Percentiles rank a stretch among this genome's conserved stretches.
Evolutionary conservation across 1,140 invertebrate genomes (phyloP).

Genomic region (Drosophila sp.): DNA sequence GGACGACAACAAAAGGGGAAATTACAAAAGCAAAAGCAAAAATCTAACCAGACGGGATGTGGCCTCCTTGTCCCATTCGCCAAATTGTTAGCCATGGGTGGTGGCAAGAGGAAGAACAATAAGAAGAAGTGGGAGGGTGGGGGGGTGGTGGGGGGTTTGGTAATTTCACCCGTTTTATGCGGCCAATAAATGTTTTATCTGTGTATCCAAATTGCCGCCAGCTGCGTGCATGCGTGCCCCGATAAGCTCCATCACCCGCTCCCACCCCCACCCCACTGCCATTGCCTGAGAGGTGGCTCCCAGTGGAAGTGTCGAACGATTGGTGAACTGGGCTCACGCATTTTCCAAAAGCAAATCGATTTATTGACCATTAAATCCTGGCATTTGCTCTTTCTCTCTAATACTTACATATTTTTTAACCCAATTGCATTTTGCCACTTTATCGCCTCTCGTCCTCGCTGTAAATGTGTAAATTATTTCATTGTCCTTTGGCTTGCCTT

Average conservation of each 20-base stretch:
- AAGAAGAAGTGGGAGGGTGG: neutral
- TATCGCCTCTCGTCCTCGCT: slow-evolving; percentile 32
- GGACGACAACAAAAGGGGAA: slow-evolving; percentile 40
- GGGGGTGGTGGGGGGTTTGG: slow-evolving; percentile 5
- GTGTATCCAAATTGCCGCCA: slow-evolving; percentile 73
- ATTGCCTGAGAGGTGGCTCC: neutral
- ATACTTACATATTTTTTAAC: slow-evolving; percentile 51
- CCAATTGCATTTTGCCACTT: slow-evolving; percentile 65
- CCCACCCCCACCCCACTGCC: neutral
- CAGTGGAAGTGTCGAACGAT: slow-evolving; percentile 7
- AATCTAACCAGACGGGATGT: slow-evolving; percentile 37
- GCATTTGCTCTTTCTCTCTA: slow-evolving; percentile 52
- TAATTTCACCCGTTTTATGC: slow-evolving; percentile 79
- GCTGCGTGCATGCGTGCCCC: slow-evolving; percentile 78
- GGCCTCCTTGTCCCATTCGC: neutral
- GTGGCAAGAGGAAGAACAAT: neutral
- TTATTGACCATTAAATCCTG: slow-evolving; percentile 73
- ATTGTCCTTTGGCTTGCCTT: slow-evolving; percentile 38
- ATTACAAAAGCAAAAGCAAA: slow-evolving; percentile 49
- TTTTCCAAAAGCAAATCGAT: slow-evolving; percentile 62
- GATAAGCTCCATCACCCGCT: slow-evolving; percentile 55
- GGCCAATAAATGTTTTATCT: slow-evolving; percentile 80
- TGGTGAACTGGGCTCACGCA: slow-evolving; percentile 30
- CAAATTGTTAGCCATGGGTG: slow-evolving; percentile 10
- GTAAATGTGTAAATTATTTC: slow-evolving; percentile 54